Conservation (phyloP, 2,888 invertebrate species). For the Trichogramma dendrolimi region DNA sequence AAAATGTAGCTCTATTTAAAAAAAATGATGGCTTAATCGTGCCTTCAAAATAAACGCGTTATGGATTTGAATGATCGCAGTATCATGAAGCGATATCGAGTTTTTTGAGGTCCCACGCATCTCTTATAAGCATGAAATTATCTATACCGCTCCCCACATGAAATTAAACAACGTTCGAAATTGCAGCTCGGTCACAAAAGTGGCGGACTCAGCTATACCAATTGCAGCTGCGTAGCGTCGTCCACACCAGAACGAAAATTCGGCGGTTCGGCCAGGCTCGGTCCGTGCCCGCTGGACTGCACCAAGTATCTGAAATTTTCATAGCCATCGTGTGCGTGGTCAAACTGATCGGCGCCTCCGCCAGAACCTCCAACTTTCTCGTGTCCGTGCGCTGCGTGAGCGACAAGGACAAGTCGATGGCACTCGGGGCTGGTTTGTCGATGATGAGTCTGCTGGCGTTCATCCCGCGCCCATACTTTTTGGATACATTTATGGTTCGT, state of each 20-base stretch:
- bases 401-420: constrained; percentile 68
- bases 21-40: too few species aligned
- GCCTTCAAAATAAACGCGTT: too few species aligned
- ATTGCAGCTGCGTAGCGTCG: constrained; percentile 55
- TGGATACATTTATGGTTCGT: constrained; percentile 65
- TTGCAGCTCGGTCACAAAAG: constrained; percentile 13
- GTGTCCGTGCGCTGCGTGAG: constrained; percentile 66
- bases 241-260: constrained; percentile 27
- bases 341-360: constrained; percentile 61
- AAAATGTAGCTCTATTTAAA: too few species aligned
- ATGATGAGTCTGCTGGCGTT: constrained; percentile 69
- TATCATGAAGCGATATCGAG: too few species aligned
- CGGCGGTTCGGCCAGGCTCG: constrained; percentile 51
- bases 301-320: constrained; percentile 56
- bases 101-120: too few species aligned
- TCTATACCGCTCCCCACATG: too few species aligned
- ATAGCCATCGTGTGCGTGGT: constrained; percentile 57
- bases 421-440: constrained; percentile 68
- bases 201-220: constrained; percentile 47
- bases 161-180: too few species aligned
- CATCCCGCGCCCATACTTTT: constrained; percentile 75
- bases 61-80: too few species aligned
- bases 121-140: too few species aligned
- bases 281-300: constrained; percentile 60
- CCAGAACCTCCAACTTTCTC: constrained; percentile 61